Conservation (phyloP, 2,113 vertebrate genomes). For the Colinus virginianus region DNA sequence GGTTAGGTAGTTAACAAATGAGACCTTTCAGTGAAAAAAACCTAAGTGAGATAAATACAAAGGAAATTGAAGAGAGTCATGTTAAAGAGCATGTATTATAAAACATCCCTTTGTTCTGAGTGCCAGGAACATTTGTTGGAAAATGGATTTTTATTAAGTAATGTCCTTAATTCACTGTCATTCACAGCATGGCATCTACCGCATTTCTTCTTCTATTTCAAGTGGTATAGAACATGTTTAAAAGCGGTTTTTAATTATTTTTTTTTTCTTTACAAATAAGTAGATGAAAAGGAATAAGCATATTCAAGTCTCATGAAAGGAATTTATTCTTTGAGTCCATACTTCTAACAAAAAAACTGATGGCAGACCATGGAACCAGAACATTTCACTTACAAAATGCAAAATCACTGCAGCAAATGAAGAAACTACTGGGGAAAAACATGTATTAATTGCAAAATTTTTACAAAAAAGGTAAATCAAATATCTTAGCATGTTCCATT, state of each 20-base stretch:
- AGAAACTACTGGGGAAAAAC: background rate
- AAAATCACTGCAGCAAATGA: background rate
- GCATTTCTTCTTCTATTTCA: slow-evolving; percentile 14
- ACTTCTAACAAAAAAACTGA: background rate
- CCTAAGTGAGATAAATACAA: background rate
- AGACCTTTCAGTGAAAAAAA: background rate
- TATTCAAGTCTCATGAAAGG: background rate
- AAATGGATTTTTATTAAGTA: slow-evolving; percentile 30
- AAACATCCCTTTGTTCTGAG: slow-evolving; percentile 17
- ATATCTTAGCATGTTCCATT: background rate
- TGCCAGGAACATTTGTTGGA: slow-evolving; percentile 3
- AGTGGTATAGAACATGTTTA: background rate
- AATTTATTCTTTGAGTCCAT: background rate
- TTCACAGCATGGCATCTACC: background rate
- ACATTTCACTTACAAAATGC: background rate
- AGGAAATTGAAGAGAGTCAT: background rate
- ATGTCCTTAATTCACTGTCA: background rate
- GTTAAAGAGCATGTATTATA: background rate
- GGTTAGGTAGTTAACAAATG: background rate
- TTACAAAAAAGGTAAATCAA: background rate
- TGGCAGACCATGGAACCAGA: background rate
- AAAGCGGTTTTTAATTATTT: background rate
- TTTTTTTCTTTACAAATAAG: background rate
- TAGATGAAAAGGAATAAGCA: background rate
- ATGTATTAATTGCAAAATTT: background rate